phyloP scores from a whole-genome alignment of 2,113 vertebrate genomes.

The Prolemur simus region DNA sequence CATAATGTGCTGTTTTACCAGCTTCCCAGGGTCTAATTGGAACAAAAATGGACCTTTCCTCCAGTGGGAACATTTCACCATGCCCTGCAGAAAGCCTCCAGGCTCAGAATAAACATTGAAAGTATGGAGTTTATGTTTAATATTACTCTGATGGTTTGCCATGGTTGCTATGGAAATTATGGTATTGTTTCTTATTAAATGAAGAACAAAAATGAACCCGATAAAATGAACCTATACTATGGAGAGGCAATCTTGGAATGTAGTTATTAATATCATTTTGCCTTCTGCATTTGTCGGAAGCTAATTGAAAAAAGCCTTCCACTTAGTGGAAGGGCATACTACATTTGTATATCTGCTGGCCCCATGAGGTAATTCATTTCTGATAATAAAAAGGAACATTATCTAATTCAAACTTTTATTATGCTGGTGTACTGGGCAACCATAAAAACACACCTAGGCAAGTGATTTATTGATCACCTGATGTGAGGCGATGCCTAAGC shows the following conservation, averaged over 20 bases:
- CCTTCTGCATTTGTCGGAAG: constrained; percentile 38
- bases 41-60: background rate
- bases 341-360: constrained; percentile 55
- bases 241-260: constrained; percentile 34
- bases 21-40: background rate
- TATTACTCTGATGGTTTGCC: background rate
- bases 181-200: constrained; percentile 63
- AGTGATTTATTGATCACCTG: constrained; percentile 75
- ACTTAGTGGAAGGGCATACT: constrained; percentile 51
- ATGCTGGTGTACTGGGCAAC: constrained; percentile 41
- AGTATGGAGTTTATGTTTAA: constrained; percentile 6
- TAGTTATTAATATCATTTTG: constrained; percentile 33
- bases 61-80: background rate
- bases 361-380: constrained; percentile 74
- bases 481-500: constrained; percentile 66
- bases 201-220: constrained; percentile 59
- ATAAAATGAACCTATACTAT: constrained; percentile 71
- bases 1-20: constrained; percentile 21
- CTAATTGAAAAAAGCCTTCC: background rate
- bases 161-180: constrained; percentile 67
- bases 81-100: background rate
- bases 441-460: constrained; percentile 53
- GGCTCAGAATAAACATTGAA: background rate
- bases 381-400: constrained; percentile 61
- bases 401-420: constrained; percentile 62